A percentile compares a stretch with the other conserved stretches of the same genome.
phyloP scores from a whole-genome alignment of 2,113 vertebrate genomes.

The Oryzias melastigma region DNA sequence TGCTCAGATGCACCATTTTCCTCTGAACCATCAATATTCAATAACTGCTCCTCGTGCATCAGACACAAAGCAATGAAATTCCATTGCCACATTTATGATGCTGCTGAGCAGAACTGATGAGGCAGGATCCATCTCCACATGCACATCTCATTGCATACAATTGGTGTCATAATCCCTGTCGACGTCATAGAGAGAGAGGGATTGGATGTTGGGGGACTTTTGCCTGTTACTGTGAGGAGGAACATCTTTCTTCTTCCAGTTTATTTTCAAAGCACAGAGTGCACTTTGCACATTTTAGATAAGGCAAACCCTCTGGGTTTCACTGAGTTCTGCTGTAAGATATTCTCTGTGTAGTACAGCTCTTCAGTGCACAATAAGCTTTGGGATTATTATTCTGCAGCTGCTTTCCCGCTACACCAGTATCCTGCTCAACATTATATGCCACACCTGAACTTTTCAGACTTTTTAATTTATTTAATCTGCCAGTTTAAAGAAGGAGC shows the following conservation, averaged over 20 bases:
- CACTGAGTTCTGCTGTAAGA: slow-evolving; percentile 17
- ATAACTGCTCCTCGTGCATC: slow-evolving; percentile 21
- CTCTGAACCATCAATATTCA: slow-evolving; percentile 21
- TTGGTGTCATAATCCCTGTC: slow-evolving; percentile 54
- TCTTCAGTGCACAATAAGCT: slow-evolving; percentile 24
- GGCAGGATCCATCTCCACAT: slow-evolving; percentile 32
- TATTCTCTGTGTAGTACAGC: slow-evolving; percentile 31
- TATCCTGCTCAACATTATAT: not conserved
- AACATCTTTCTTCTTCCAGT: slow-evolving; percentile 21
- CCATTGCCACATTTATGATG: slow-evolving; percentile 10
- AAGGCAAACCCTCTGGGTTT: slow-evolving; percentile 33
- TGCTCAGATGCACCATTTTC: slow-evolving; percentile 9
- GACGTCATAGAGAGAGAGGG: slow-evolving; percentile 40
- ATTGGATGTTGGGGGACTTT: slow-evolving; percentile 51
- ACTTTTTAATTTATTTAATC: not conserved
- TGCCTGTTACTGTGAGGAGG: slow-evolving; percentile 25
- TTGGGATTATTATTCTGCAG: slow-evolving; percentile 23
- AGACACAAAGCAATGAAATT: slow-evolving; percentile 20
- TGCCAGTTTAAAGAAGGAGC: too few relatives aligned
- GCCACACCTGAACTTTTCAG: not conserved
- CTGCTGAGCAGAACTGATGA: slow-evolving; percentile 40
- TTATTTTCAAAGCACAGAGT: slow-evolving; percentile 39
- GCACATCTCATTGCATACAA: slow-evolving; percentile 35
- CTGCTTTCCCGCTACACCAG: not conserved
- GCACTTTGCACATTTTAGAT: slow-evolving; percentile 43